These are phyloP conservation scores for Lepidurus couesii DNA, from an alignment of 1,140 invertebrate genomes.

Conservation along the genomic window DNA sequence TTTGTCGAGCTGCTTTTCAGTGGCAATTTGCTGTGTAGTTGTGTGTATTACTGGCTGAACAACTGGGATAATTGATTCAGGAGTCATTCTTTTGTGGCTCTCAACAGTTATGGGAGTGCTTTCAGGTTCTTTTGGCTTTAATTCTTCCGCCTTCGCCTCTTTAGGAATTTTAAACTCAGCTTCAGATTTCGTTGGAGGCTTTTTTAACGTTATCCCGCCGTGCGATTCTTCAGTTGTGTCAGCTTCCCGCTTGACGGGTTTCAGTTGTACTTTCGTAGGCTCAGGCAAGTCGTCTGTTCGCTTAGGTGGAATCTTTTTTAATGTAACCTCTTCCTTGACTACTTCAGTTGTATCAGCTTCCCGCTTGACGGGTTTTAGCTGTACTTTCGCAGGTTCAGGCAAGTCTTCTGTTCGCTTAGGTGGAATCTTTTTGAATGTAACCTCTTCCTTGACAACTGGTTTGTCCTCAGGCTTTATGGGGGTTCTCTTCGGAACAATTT, in stretches of 20 bases:
- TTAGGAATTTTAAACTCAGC: no score
- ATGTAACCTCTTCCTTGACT: neutral
- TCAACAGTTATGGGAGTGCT: no score
- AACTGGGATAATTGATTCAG: no score
- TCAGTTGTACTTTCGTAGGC: no score
- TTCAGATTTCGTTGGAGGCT: neutral
- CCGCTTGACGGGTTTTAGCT: neutral
- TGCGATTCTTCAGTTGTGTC: neutral
- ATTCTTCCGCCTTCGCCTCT: no score
- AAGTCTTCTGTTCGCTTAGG: neutral
- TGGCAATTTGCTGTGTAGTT: no score
- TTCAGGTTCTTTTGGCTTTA: no score
- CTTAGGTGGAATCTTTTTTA: slow-evolving; percentile 13
- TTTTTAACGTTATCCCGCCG: slow-evolving; percentile 21
- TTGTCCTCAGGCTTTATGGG: neutral
- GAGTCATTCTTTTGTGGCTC: no score
- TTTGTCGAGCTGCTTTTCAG: no score
- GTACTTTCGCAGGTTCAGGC: neutral
- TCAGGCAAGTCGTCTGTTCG: no score
- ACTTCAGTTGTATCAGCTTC: slow-evolving; percentile 11
- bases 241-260: neutral
- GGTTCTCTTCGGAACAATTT: neutral
- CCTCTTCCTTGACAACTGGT: neutral
- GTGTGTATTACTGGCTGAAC: no score
- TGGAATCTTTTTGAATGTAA: neutral